phyloP scores from a whole-genome alignment of 1,140 invertebrate species.

The Hermetia illucens region DNA sequence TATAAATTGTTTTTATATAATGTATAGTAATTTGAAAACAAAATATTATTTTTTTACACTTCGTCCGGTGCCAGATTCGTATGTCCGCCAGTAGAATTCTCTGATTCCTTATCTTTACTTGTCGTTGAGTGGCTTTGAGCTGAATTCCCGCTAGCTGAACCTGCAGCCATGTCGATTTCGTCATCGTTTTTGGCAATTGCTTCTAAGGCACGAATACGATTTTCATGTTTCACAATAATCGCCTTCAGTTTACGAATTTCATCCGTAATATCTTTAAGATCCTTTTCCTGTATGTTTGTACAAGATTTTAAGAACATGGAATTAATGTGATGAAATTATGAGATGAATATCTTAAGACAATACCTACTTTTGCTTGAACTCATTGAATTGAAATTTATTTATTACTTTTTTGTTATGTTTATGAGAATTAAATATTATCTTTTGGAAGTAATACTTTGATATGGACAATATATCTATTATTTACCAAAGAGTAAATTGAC shows the following conservation, averaged over 20 bases:
- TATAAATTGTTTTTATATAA: background rate
- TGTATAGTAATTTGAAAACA: conserved; percentile 2
- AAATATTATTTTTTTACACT: conserved; percentile 22
- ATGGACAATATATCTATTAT: too few species aligned
- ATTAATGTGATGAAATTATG: conserved; percentile 3
- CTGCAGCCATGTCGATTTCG: conserved; percentile 21
- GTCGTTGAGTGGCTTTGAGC: conserved; percentile 9
- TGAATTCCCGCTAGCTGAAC: conserved; percentile 19
- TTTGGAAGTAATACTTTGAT: too few species aligned
- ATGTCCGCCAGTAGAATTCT: conserved; percentile 7
- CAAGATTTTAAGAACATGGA: background rate
- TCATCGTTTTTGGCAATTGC: conserved; percentile 24
- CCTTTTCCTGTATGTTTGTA: conserved; percentile 37
- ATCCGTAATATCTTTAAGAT: conserved; percentile 66
- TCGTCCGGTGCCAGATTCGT: conserved; percentile 32
- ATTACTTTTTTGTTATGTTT: too few species aligned
- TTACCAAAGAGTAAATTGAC: too few species aligned
- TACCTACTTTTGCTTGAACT: background rate
- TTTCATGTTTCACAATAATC: conserved; percentile 89
- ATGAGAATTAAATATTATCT: too few species aligned
- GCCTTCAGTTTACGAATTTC: conserved; percentile 84
- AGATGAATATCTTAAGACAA: background rate
- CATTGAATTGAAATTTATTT: too few species aligned
- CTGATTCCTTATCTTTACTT: background rate
- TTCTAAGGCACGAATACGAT: conserved; percentile 47